These are phyloP conservation scores for Entelurus aequoreus DNA, from an alignment of 2,113 vertebrate genomes.

Conservation along the genomic window DNA sequence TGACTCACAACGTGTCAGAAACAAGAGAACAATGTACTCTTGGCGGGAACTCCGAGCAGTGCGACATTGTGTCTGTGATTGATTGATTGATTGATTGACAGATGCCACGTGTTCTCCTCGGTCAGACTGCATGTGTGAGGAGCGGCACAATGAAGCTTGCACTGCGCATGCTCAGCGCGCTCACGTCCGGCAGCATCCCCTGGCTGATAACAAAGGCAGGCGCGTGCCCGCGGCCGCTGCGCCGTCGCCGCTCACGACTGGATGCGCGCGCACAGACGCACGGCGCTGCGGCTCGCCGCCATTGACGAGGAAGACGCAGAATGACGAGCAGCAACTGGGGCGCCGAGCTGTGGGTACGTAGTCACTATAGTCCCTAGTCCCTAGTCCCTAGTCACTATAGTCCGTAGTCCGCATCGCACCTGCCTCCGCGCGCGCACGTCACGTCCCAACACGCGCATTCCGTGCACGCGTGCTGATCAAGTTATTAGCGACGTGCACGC, in stretches of 20 bases:
- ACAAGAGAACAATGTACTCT: no score
- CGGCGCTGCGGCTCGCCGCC: constrained; percentile 3
- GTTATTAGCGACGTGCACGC: neutral
- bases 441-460: neutral
- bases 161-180: constrained; percentile 9
- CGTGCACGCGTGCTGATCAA: no score
- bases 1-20: no score
- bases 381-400: no score
- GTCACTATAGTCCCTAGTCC: neutral
- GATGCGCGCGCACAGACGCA: constrained; percentile 10
- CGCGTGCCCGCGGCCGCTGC: constrained; percentile 27
- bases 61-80: no score
- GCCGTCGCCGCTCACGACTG: constrained; percentile 1
- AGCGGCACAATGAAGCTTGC: neutral
- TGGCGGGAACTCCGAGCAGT: no score
- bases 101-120: no score
- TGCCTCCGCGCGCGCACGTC: neutral
- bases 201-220: constrained; percentile 43
- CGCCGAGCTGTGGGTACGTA: constrained; percentile 73
- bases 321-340: constrained; percentile 71
- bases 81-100: neutral
- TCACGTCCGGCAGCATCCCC: constrained; percentile 23
- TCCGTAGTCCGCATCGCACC: neutral
- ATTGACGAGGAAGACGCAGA: constrained; percentile 4
- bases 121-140: neutral